These are phyloP conservation scores for Lepidostoma basale DNA, from an alignment of 1,140 invertebrate genomes.

Conservation along the genomic window DNA sequence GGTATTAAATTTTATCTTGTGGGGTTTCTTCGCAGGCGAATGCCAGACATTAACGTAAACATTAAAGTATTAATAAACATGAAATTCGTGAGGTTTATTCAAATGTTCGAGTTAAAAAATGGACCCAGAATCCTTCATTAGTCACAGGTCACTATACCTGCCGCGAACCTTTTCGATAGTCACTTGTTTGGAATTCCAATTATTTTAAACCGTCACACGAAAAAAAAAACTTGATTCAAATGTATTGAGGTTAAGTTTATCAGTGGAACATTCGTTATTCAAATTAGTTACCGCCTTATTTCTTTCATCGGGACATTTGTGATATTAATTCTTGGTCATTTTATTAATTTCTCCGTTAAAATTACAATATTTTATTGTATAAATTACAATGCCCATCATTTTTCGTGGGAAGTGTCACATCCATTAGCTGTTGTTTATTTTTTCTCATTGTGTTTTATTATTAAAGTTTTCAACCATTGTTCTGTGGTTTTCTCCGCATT, in stretches of 20 bases:
- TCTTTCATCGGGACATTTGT: background rate
- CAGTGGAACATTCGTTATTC: background rate
- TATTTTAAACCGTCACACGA: slow-evolving; percentile 37
- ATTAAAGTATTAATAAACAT: no score
- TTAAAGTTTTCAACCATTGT: background rate
- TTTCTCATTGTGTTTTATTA: background rate
- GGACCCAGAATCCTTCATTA: background rate
- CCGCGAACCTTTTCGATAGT: slow-evolving; percentile 3
- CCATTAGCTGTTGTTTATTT: background rate
- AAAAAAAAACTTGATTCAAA: slow-evolving; percentile 43
- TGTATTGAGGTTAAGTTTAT: slow-evolving; percentile 40
- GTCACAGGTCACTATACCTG: slow-evolving; percentile 27
- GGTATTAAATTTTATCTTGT: background rate
- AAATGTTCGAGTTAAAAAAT: no score
- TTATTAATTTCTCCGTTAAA: background rate
- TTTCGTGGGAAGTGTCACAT: background rate
- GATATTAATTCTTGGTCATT: background rate
- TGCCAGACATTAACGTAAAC: no score
- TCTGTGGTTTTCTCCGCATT: background rate
- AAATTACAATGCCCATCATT: background rate
- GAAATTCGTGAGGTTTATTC: no score
- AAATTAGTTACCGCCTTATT: background rate
- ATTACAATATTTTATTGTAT: background rate
- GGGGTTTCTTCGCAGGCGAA: background rate
- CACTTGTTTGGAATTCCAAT: slow-evolving; percentile 44